A percentile compares a stretch with the other conserved stretches of the same genome.
Evolutionary conservation across 2,888 invertebrate genomes (phyloP).

Genomic region (Aphodius granarius): DNA sequence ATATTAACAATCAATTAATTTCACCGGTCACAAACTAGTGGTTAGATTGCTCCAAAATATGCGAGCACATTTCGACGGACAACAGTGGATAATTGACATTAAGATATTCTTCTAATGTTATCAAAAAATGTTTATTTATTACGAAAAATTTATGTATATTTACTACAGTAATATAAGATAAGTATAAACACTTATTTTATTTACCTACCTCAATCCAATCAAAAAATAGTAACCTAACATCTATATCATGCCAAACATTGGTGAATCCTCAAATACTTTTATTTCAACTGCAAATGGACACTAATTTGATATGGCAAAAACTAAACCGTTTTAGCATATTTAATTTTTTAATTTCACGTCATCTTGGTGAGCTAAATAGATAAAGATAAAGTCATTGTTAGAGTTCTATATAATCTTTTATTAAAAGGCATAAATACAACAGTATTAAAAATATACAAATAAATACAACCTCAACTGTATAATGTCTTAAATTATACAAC

Average conservation of each 20-base stretch:
- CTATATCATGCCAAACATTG: too few species aligned
- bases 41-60: not conserved
- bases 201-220: not conserved
- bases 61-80: not conserved
- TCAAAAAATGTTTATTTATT: constrained; percentile 7
- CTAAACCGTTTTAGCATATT: too few species aligned
- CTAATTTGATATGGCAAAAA: too few species aligned
- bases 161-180: not conserved
- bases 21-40: not conserved
- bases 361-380: not conserved
- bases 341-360: too few species aligned
- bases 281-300: too few species aligned
- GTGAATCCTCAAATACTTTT: too few species aligned
- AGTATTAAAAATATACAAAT: not conserved
- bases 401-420: not conserved
- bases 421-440: not conserved
- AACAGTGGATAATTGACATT: not conserved
- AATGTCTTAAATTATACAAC: not conserved
- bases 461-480: not conserved
- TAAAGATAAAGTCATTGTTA: not conserved
- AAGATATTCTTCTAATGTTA: not conserved
- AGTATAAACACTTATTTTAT: not conserved
- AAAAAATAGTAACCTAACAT: too few species aligned
- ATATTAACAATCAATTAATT: not conserved
- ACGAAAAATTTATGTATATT: constrained; percentile 11